Base-by-base conservation (phyloP, 2,797 vertebrate genomes). In the Octomys mimax region DNA sequence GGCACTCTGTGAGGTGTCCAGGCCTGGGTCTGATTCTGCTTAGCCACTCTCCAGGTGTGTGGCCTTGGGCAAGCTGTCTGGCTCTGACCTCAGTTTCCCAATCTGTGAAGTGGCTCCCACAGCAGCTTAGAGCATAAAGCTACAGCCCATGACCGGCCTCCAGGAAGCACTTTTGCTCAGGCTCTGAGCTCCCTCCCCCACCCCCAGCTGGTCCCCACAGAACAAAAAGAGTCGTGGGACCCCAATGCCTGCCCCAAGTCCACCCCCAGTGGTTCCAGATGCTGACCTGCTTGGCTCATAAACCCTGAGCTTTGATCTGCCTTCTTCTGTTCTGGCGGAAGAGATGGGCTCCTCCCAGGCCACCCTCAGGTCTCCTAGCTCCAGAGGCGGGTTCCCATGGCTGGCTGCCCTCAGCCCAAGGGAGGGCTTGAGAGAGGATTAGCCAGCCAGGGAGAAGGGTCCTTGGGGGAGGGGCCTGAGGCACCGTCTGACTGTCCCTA, bases 231-330 rank as follows among this genome's bases (percentile, higher is more conserved):
- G 13, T 57, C 83, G 24, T n/a, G 13, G 71, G 85, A 64, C 22
- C 61, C 46, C 59, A 52, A n/a, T 8, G 0, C 78, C 88, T 39
- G 36, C 68, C 82, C 33, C 0, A 11, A 8, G 4, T 80, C 89
- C 46, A 31, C 98, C 98, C 33, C 97, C 42, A 71, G 87, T 82
- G 94, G 96, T 98, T 99, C 98, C 98, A 98, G 98, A 98, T 98
- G 98, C 98, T 97, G 96, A 99, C 24, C 98, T 98, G 95, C 95
- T 92, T 87, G 98, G 98, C 97, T 99, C 98, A 36, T 99, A 99
- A 99, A 99, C 99, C 70, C 90, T 97, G 2, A 66, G 96, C 96
- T 97, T 97, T 85, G 98, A 97, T 97, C 0, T 42, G 96, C 96
- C 78, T 1, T 96, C 91, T 95, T 92, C 0, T 59, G 95, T 97